Evolutionary conservation across 1,140 invertebrate genomes (phyloP).

Genomic region (Sitobion miscanthi): DNA sequence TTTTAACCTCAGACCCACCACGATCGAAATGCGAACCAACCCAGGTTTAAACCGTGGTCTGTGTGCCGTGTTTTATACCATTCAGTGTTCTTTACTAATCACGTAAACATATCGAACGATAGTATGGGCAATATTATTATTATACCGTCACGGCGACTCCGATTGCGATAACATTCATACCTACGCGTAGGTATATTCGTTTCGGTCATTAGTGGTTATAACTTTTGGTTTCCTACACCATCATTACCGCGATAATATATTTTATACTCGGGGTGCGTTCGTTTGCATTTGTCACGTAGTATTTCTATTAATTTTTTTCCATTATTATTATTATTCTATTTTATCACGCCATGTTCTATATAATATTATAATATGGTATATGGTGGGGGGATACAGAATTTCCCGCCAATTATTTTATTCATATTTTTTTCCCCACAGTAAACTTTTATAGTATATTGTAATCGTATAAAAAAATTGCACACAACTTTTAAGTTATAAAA

Average conservation of each 20-base stretch:
- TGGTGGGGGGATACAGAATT: too few species aligned
- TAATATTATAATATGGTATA: not conserved
- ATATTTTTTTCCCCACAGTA: too few species aligned
- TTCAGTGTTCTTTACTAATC: too few species aligned
- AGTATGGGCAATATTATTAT: not conserved
- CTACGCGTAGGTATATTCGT: not conserved
- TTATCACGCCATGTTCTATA: not conserved
- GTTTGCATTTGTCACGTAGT: not conserved
- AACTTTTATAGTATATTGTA: too few species aligned
- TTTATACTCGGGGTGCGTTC: not conserved
- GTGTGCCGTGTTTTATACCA: too few species aligned
- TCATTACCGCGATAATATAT: not conserved
- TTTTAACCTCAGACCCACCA: too few species aligned
- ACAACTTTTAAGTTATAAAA: not conserved
- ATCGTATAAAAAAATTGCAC: too few species aligned
- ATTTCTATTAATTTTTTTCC: constrained; percentile 14
- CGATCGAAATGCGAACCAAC: too few species aligned
- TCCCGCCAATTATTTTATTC: too few species aligned
- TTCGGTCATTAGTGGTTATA: not conserved
- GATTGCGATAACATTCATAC: not conserved
- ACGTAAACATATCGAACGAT: not conserved
- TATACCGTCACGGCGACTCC: not conserved
- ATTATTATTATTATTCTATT: not conserved
- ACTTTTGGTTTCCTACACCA: not conserved
- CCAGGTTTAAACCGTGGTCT: too few species aligned